These are phyloP conservation scores for Mormoops blainvillei DNA, from an alignment of 2,113 vertebrate species.

Conservation along the genomic window DNA sequence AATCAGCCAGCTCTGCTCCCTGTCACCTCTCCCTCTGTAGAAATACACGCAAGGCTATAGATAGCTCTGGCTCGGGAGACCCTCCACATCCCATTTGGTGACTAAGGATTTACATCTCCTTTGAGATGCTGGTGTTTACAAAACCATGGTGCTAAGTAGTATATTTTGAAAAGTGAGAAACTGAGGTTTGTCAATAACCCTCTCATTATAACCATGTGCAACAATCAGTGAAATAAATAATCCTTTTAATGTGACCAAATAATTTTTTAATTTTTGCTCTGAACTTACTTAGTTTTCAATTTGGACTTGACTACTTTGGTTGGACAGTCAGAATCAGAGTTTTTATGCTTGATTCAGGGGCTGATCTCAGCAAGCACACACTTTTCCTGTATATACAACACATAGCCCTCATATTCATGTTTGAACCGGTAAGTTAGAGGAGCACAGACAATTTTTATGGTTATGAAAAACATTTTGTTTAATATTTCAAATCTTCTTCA, in stretches of 20 bases:
- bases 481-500: not conserved
- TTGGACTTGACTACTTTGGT: not conserved
- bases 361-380: not conserved
- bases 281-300: not conserved
- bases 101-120: not conserved
- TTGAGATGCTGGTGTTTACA: not conserved
- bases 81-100: not conserved
- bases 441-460: not conserved
- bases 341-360: not conserved
- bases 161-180: not conserved
- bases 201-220: not conserved
- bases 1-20: not conserved
- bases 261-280: not conserved
- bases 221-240: not conserved
- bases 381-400: not conserved
- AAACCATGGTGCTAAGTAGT: not conserved
- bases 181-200: not conserved
- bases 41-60: accelerated
- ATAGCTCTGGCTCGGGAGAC: not conserved
- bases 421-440: not conserved
- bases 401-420: not conserved
- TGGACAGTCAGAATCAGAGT: not conserved
- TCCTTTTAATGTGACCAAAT: not conserved
- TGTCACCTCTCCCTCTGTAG: not conserved
- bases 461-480: not conserved